A percentile compares a stretch with the other conserved stretches of the same genome.
Conservation (phyloP, 2,888 invertebrate species). For the Dioctria linearis region DNA sequence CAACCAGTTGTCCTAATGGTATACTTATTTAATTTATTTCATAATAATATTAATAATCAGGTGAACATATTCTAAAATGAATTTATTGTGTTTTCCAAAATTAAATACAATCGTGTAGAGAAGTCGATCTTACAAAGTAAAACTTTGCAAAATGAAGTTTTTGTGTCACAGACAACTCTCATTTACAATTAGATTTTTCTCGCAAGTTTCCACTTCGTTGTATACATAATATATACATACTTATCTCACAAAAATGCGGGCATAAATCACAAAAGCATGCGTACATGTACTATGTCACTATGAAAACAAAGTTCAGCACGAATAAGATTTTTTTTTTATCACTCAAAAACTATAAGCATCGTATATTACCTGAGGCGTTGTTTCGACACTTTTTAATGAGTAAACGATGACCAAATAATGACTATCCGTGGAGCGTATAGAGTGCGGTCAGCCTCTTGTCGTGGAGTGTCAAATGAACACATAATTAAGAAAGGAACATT, state of each 20-base stretch:
- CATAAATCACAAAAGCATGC: slow-evolving; percentile 17
- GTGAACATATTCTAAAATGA: no score
- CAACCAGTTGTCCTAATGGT: no score
- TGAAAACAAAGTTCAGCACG: slow-evolving; percentile 4
- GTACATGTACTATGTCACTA: slow-evolving; percentile 2
- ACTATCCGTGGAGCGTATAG: not conserved
- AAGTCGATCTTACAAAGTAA: no score
- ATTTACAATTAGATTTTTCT: no score
- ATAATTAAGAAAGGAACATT: slow-evolving; percentile 12
- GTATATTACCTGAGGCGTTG: slow-evolving; percentile 10
- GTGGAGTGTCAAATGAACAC: slow-evolving; percentile 4
- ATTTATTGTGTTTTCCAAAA: no score
- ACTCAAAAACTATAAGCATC: not conserved
- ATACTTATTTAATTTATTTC: no score
- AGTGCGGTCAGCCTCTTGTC: slow-evolving; percentile 16
- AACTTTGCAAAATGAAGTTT: no score
- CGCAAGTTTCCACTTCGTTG: no score
- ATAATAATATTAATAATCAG: no score
- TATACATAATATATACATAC: no score
- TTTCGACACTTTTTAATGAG: slow-evolving; percentile 34
- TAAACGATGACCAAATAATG: slow-evolving; percentile 18
- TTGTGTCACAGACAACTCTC: no score
- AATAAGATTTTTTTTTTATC: slow-evolving; percentile 4
- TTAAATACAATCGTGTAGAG: no score
- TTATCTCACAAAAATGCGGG: not conserved